Evolutionary conservation across 2,113 vertebrate genomes (phyloP).

Genomic region (Rhizomys pruinosus): DNA sequence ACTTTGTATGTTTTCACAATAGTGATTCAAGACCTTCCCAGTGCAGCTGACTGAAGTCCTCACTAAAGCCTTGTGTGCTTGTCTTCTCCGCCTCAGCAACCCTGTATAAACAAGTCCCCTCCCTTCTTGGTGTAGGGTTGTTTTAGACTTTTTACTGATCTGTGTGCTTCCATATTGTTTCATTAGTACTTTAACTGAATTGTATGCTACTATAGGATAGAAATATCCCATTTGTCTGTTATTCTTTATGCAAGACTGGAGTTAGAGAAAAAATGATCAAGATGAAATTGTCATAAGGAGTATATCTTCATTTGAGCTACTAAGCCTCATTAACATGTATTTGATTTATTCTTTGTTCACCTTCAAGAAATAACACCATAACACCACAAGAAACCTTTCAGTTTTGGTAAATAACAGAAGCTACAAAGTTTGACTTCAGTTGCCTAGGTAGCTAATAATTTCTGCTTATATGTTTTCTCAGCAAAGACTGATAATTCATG

Average conservation of each 20-base stretch:
- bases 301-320: conserved; percentile 32
- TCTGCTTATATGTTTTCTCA: conserved; percentile 67
- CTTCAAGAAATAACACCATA: conserved; percentile 52
- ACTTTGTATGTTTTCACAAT: neutral
- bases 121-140: neutral
- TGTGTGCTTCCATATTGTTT: neutral
- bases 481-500: conserved; percentile 62
- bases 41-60: neutral
- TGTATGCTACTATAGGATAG: neutral
- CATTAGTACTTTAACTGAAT: neutral
- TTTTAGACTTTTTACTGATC: conserved; percentile 9
- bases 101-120: rapidly evolving
- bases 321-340: conserved; percentile 45
- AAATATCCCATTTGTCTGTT: neutral
- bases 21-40: neutral
- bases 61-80: too few relatives aligned
- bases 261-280: neutral
- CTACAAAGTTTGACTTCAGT: conserved; percentile 73
- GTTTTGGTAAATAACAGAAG: conserved; percentile 69
- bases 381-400: conserved; percentile 70
- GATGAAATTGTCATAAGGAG: neutral
- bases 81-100: neutral
- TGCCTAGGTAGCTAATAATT: conserved; percentile 74
- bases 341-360: conserved; percentile 67
- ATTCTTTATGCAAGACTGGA: neutral